A percentile compares a stretch with the other conserved stretches of the same genome.
phyloP scores from a whole-genome alignment of 2,888 invertebrate genomes.

The Cinara cedri region DNA sequence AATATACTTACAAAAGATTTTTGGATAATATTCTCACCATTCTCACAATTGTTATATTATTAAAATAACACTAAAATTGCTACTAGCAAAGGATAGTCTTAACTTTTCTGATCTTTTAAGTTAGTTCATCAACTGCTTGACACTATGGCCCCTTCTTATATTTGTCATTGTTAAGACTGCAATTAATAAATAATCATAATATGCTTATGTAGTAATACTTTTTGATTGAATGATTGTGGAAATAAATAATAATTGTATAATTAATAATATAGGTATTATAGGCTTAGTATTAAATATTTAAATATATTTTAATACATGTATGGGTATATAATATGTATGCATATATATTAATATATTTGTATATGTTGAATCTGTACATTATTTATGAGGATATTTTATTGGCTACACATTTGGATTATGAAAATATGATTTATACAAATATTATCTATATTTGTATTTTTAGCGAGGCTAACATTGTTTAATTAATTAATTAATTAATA shows the following conservation, averaged over 20 bases:
- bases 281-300: conserved; percentile 8
- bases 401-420: conserved; percentile 9
- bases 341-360: conserved; percentile 28
- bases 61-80: too few species aligned
- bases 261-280: background rate
- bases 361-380: conserved; percentile 36
- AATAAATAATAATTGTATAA: background rate
- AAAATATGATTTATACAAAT: conserved; percentile 3
- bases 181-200: background rate
- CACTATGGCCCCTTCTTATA: too few species aligned
- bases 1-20: too few species aligned
- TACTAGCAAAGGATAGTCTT: too few species aligned
- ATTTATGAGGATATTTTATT: conserved; percentile 54
- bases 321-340: background rate
- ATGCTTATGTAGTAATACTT: background rate
- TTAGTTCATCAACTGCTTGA: too few species aligned
- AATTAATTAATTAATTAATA: too few species aligned
- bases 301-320: background rate
- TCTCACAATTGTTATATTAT: too few species aligned
- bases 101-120: too few species aligned
- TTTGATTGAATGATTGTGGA: background rate
- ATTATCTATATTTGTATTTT: background rate
- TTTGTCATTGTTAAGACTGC: too few species aligned
- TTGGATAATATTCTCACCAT: too few species aligned
- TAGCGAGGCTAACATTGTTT: background rate